Base-by-base conservation (phyloP, 2,113 vertebrate genomes). In the Erythrocebus patas region DNA sequence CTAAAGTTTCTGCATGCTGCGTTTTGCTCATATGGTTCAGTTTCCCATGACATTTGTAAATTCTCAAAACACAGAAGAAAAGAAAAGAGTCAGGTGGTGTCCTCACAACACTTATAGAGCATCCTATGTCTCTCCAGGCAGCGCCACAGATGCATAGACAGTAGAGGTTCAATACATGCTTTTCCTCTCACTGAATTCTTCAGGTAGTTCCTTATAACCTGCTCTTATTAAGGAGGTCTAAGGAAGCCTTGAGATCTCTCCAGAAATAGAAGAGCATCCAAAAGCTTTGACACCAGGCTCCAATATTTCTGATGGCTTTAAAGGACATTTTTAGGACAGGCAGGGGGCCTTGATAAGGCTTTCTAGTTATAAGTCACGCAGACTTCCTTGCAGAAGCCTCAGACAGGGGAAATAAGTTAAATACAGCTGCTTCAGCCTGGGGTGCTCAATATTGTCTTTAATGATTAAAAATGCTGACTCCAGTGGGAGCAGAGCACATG, bases 401-500 rank as follows among this genome's bases (percentile, higher is more conserved):
- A 52, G 52, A 64, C 43, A 4, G 5, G 66, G 11, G 48, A n/a
- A 72, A 35, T 73, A 20, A 17, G 48, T 81, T 38, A 96, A 95
- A 95, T 30, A 50, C 52, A 57, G 73, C 94, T 61, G 89, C 76
- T n/a, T 93, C 80, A 43, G 91, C 85, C 96, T 92, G 78, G 61
- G 78, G 52, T 86, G 59, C 72, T 57, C 45, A 84, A 25, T 84
- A 57, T 85, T 89, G 12, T 95, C 73, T 92, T 78, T 40, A 43
- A 61, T 76, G 88, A 97, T 96, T 92, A 81, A 97, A 96, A 96
- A 52, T 13, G 1, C 93, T 72, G 84, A 66, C 55, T 82, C 82
- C 55, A 6, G 70, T 70, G 90, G n/a, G 75, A 95, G 40, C 17
- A 9, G 59, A 90, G 79, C 10, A 0, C 17, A 4, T 0, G 27